A percentile compares a stretch with the other conserved stretches of the same genome.
These are phyloP conservation scores for Stercorarius parasiticus DNA, from an alignment of 2,113 vertebrate species.

Conservation along the genomic window DNA sequence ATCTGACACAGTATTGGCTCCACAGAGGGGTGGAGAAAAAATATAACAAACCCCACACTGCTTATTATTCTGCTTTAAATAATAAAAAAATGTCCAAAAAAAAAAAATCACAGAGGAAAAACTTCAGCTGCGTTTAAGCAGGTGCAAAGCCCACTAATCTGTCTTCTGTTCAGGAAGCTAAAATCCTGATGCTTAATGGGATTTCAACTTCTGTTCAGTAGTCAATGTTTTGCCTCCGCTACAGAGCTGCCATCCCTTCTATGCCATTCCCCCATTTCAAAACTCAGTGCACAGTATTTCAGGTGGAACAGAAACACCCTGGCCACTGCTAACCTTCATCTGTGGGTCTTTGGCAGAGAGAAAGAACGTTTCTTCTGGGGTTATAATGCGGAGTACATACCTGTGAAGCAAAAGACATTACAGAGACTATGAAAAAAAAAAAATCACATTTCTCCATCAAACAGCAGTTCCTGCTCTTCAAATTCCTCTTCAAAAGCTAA, in stretches of 20 bases:
- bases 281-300: rapidly evolving
- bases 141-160: not conserved
- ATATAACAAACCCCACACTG: not conserved
- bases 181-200: not conserved
- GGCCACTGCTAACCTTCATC: slow-evolving; percentile 39
- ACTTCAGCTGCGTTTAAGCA: not conserved
- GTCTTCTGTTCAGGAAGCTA: not conserved
- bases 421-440: not conserved
- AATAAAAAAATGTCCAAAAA: not conserved
- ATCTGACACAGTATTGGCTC: too few species aligned
- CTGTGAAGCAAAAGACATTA: slow-evolving; percentile 12
- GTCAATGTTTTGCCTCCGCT: not conserved
- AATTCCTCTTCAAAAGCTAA: not conserved
- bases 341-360: slow-evolving; percentile 35
- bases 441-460: not conserved
- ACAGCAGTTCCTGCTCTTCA: not conserved
- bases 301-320: not conserved
- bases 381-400: slow-evolving; percentile 15
- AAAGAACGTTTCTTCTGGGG: slow-evolving; percentile 68
- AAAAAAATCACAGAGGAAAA: not conserved
- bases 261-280: too few species aligned
- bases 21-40: rapidly evolving
- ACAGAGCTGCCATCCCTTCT: not conserved
- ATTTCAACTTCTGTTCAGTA: not conserved
- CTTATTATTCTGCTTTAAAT: not conserved